Evolutionary conservation across 2,888 invertebrate species (phyloP).

Genomic region (Drosophila mimica): DNA sequence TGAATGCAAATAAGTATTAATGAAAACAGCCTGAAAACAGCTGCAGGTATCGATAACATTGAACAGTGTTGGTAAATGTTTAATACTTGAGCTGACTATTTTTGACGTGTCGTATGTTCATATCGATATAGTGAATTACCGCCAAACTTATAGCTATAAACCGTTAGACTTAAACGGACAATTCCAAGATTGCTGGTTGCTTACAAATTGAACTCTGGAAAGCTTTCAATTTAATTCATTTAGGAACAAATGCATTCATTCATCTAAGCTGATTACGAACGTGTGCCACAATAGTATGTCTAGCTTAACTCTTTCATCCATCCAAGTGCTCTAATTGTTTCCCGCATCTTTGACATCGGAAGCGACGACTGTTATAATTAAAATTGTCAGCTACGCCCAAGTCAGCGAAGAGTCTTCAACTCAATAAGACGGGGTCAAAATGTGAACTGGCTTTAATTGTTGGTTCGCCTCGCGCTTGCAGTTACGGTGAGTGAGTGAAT

Average conservation of each 20-base stretch:
- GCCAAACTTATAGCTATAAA: conserved; percentile 15
- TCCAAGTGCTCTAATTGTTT: conserved; percentile 74
- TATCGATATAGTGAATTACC: conserved; percentile 15
- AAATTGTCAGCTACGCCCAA: conserved; percentile 75
- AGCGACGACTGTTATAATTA: conserved; percentile 68
- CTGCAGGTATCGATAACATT: conserved; percentile 39
- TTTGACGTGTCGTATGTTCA: conserved; percentile 6
- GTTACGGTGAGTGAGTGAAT: conserved; percentile 57
- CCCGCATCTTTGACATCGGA: conserved; percentile 81
- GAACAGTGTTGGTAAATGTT: conserved; percentile 32
- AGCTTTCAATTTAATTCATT: conserved; percentile 12
- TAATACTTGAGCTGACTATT: background rate
- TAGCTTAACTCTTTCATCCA: conserved; percentile 51
- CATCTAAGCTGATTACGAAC: conserved; percentile 33
- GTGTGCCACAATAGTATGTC: conserved; percentile 47
- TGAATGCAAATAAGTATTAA: conserved; percentile 31
- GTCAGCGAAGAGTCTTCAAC: conserved; percentile 36
- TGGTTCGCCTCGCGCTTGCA: conserved; percentile 31
- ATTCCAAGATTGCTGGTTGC: background rate
- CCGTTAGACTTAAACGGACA: background rate
- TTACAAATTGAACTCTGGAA: background rate
- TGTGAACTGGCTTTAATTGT: conserved; percentile 75
- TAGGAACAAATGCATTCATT: conserved; percentile 27
- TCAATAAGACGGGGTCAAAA: conserved; percentile 73
- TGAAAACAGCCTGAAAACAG: conserved; percentile 49